Conservation (phyloP, 1,140 invertebrate species). For the Drosophila quadrilineata region DNA sequence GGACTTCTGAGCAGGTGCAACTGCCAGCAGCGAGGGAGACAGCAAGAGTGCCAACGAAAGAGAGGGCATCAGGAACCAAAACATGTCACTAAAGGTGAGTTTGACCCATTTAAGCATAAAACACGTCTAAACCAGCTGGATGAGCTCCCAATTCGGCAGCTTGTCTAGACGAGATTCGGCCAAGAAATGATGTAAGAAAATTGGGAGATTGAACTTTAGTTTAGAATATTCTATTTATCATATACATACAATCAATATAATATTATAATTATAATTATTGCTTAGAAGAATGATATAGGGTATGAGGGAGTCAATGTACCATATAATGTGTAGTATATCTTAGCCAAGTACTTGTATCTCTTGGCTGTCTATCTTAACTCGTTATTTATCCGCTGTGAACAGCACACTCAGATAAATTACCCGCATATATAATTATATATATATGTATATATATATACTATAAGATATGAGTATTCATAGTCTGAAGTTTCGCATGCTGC, state of each 20-base stretch:
- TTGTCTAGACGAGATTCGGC: background rate
- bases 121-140: background rate
- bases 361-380: background rate
- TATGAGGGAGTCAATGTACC: too few relatives aligned
- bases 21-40: constrained; percentile 9
- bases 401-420: constrained; percentile 9
- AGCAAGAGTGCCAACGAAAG: constrained; percentile 6
- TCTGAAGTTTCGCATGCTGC: constrained; percentile 3
- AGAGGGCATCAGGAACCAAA: constrained; percentile 23
- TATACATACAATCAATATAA: too few relatives aligned
- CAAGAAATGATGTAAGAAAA: background rate
- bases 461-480: background rate
- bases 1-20: constrained; percentile 71
- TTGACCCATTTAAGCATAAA: constrained; percentile 49
- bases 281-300: too few relatives aligned
- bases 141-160: constrained; percentile 20
- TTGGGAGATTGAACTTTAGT: too few relatives aligned
- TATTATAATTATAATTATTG: too few relatives aligned
- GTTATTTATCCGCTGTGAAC: background rate
- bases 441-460: background rate
- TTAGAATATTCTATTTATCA: too few relatives aligned
- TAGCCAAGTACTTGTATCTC: background rate
- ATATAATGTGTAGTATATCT: too few relatives aligned
- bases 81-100: constrained; percentile 73
- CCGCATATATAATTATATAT: too few relatives aligned